Conservation (phyloP, 2,888 invertebrate genomes). For the Drosophila colorata region DNA sequence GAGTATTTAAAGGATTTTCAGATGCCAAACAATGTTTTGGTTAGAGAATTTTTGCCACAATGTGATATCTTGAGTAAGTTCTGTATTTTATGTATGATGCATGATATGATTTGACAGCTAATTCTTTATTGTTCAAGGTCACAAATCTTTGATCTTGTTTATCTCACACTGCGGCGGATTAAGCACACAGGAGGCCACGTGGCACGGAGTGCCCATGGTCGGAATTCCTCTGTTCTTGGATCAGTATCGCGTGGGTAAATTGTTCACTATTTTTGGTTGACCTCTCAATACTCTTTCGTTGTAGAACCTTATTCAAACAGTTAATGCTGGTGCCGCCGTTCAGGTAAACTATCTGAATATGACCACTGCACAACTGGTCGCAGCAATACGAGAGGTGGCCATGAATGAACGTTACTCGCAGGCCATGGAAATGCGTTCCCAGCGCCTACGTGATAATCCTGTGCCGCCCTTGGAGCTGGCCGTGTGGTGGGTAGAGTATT, state of each 20-base stretch:
- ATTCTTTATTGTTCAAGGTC: conserved; percentile 37
- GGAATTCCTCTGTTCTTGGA: conserved; percentile 75
- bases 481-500: conserved; percentile 55
- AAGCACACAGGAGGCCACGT: conserved; percentile 74
- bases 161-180: conserved; percentile 77
- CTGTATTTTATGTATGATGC: not conserved
- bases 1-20: conserved; percentile 43
- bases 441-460: conserved; percentile 33
- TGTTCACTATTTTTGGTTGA: not conserved
- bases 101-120: fast-evolving
- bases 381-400: conserved; percentile 28
- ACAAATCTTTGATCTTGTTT: conserved; percentile 70
- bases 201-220: conserved; percentile 78
- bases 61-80: conserved; percentile 60
- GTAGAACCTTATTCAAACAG: conserved; percentile 40
- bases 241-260: conserved; percentile 59
- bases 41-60: conserved; percentile 68
- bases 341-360: conserved; percentile 22
- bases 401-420: conserved; percentile 19
- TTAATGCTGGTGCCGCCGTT: conserved; percentile 33
- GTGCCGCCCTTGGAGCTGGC: conserved; percentile 38
- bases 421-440: conserved; percentile 32
- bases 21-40: conserved; percentile 38
- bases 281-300: not conserved
- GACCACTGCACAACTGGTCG: conserved; percentile 10